phyloP scores from a whole-genome alignment of 1,140 invertebrate genomes.

The Aleiodes sp. region DNA sequence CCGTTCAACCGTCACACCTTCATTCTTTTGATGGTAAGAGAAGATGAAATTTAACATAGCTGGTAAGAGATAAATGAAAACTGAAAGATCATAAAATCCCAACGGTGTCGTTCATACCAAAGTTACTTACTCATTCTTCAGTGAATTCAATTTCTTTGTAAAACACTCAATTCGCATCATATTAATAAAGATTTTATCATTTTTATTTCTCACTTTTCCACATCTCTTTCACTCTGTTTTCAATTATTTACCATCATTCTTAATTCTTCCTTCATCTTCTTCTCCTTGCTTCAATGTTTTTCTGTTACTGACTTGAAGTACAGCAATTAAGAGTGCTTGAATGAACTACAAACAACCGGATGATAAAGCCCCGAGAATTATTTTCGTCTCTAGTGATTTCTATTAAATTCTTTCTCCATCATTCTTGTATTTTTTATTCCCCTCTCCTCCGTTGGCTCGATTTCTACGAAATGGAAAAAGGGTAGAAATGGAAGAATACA shows the following conservation, averaged over 20 bases:
- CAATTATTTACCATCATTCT: background rate
- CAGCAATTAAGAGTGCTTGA: constrained; percentile 17
- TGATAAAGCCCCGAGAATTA: background rate
- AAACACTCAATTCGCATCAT: constrained; percentile 21
- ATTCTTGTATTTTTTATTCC: too few relatives aligned
- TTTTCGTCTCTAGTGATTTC: background rate
- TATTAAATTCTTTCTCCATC: too few relatives aligned
- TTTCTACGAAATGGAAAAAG: too few relatives aligned
- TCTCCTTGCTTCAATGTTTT: background rate
- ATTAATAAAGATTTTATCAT: constrained; percentile 26
- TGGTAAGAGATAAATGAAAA: background rate
- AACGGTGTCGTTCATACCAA: background rate
- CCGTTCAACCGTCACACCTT: background rate
- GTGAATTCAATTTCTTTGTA: constrained; percentile 2
- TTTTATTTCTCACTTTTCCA: background rate
- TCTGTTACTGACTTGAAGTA: background rate
- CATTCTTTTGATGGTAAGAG: background rate
- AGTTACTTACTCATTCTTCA: background rate
- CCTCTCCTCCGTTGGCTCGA: too few relatives aligned
- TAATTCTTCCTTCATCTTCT: background rate
- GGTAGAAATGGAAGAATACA: too few relatives aligned
- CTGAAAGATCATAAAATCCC: background rate
- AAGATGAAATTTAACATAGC: background rate
- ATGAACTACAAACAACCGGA: constrained; percentile 10
- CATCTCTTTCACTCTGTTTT: constrained; percentile 2